These are phyloP conservation scores for Psilopogon haemacephalus DNA, from an alignment of 2,113 vertebrate genomes.

Conservation along the genomic window DNA sequence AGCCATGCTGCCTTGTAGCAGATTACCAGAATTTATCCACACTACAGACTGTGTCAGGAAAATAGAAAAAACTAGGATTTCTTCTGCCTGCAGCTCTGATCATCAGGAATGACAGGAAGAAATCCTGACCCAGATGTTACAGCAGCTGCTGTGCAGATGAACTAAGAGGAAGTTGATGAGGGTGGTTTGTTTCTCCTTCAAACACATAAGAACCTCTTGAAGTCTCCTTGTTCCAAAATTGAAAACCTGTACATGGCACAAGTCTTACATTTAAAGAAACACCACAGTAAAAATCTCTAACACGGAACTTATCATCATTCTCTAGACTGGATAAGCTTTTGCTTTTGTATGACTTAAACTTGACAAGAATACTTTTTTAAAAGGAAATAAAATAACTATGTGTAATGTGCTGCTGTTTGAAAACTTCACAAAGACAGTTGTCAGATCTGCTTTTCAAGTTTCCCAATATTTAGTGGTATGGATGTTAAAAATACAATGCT, in stretches of 20 bases:
- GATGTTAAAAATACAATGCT: not conserved
- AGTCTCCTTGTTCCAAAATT: not conserved
- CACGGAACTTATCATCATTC: accelerated
- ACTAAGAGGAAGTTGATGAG: not conserved
- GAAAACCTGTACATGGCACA: not conserved
- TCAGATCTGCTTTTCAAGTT: not conserved
- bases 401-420: not conserved
- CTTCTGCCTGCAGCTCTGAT: not conserved
- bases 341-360: not conserved
- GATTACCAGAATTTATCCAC: not conserved
- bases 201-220: not conserved
- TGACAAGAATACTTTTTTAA: not conserved
- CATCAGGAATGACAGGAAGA: not conserved
- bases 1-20: not conserved
- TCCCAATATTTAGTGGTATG: not conserved
- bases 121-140: not conserved
- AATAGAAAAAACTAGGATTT: not conserved
- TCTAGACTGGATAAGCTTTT: not conserved
- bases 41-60: not conserved
- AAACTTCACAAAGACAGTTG: not conserved
- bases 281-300: not conserved
- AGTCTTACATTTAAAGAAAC: not conserved
- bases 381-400: not conserved
- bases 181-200: not conserved
- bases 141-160: not conserved